Evolutionary conservation across 2,888 invertebrate species (phyloP).

Genomic region (Tipula confusa): DNA sequence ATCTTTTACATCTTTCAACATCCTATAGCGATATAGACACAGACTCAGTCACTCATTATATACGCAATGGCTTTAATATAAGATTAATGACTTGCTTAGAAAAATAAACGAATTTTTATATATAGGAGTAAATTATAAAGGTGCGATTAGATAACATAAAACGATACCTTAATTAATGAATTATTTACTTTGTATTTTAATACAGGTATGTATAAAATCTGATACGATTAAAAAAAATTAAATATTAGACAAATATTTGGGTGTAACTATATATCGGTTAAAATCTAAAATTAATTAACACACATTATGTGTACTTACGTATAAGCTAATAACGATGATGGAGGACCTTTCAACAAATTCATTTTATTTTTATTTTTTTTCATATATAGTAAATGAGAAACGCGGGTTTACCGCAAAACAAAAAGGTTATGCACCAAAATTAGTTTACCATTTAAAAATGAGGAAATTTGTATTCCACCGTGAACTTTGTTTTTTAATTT

Average conservation of each 20-base stretch:
- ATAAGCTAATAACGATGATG: not conserved
- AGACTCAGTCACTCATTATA: not conserved
- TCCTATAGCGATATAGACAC: not conserved
- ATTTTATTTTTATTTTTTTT: no score
- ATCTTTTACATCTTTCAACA: not conserved
- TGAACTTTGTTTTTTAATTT: not conserved
- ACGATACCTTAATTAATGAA: slow-evolving; percentile 16
- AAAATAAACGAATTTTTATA: not conserved
- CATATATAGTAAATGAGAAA: not conserved
- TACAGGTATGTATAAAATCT: not conserved
- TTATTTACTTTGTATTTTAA: not conserved
- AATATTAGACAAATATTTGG: not conserved
- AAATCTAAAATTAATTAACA: slow-evolving; percentile 1
- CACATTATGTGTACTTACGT: not conserved
- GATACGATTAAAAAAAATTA: not conserved
- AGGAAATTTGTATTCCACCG: not conserved
- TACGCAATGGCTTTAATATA: not conserved
- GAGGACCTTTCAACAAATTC: not conserved
- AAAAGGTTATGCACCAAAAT: not conserved
- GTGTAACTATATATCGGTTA: not conserved
- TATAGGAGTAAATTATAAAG: not conserved
- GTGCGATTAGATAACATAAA: not conserved
- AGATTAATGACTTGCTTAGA: not conserved
- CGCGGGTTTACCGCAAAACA: not conserved
- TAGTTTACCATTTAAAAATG: not conserved